Conservation (phyloP, 2,888 invertebrate species). For the Aleiodes leptofemur region DNA sequence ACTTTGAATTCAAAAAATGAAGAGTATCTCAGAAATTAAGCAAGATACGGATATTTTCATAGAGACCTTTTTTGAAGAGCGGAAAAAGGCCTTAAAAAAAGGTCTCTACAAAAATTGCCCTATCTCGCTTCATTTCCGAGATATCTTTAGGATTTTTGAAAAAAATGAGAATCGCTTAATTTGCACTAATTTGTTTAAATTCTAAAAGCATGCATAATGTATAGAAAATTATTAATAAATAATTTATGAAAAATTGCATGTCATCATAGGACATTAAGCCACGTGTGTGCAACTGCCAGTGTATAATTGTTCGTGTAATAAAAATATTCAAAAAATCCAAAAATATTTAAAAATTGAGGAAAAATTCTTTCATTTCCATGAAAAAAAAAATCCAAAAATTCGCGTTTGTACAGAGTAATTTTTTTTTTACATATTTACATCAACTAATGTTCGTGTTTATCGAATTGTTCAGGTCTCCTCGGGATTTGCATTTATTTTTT, state of each 20-base stretch:
- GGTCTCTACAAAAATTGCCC: too few species aligned
- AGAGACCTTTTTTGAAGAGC: background rate
- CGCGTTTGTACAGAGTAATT: too few species aligned
- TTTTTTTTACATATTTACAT: slow-evolving; percentile 14
- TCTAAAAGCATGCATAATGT: background rate
- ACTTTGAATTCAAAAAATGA: too few species aligned
- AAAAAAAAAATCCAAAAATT: slow-evolving; percentile 17
- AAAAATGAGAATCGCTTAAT: background rate
- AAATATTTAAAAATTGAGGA: background rate
- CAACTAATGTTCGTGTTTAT: background rate
- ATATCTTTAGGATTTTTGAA: too few species aligned
- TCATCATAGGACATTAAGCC: slow-evolving; percentile 26
- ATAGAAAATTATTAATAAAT: background rate
- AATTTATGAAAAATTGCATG: slow-evolving; percentile 7
- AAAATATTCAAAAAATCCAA: background rate
- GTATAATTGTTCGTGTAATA: slow-evolving; percentile 17
- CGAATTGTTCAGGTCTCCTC: too few species aligned
- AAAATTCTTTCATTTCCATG: background rate
- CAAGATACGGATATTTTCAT: too few species aligned
- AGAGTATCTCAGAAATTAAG: too few species aligned
- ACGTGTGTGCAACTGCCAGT: slow-evolving; percentile 38
- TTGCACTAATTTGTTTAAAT: background rate
- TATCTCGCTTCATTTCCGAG: too few species aligned
- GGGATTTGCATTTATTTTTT: too few species aligned
- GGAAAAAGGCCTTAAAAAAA: background rate